A percentile compares a stretch with the other conserved stretches of the same genome.
These are phyloP conservation scores for Plecturocebus donacophilus DNA, from an alignment of 2,113 vertebrate species.

Conservation along the genomic window DNA sequence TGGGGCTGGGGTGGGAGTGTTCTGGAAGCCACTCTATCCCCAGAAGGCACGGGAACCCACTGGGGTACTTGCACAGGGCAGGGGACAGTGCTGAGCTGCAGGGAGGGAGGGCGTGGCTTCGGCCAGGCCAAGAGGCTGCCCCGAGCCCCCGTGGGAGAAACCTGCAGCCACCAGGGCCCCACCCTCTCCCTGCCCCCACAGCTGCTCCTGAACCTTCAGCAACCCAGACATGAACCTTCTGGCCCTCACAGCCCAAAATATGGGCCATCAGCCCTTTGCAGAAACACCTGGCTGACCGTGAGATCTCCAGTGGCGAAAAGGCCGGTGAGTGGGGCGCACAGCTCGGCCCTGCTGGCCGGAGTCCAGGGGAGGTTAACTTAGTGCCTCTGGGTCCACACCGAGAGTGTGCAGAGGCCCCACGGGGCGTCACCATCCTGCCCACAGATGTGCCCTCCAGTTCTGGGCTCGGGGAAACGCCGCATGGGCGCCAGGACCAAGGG, in stretches of 20 bases:
- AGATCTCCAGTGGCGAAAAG: background rate
- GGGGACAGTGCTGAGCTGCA: background rate
- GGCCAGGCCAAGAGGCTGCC: background rate
- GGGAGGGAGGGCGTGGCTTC: background rate
- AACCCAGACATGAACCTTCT: background rate
- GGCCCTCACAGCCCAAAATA: background rate
- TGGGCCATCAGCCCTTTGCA: background rate
- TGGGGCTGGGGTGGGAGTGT: background rate
- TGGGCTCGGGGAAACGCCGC: background rate
- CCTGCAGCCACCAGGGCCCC: background rate
- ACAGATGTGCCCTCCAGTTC: background rate
- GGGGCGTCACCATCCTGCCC: rapidly evolving
- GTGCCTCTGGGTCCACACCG: background rate
- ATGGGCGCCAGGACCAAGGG: background rate
- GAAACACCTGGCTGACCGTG: background rate
- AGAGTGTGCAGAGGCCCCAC: background rate
- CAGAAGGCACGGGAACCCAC: too few relatives aligned
- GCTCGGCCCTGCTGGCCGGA: background rate
- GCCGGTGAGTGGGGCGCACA: rapidly evolving
- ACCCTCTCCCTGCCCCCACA: background rate
- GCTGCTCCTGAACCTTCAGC: background rate
- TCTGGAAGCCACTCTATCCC: too few relatives aligned
- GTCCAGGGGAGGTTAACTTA: background rate
- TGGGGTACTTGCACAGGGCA: too few relatives aligned
- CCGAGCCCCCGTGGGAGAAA: background rate